Conservation (phyloP, 2,797 vertebrate genomes). For the Holocentrus rufus region DNA sequence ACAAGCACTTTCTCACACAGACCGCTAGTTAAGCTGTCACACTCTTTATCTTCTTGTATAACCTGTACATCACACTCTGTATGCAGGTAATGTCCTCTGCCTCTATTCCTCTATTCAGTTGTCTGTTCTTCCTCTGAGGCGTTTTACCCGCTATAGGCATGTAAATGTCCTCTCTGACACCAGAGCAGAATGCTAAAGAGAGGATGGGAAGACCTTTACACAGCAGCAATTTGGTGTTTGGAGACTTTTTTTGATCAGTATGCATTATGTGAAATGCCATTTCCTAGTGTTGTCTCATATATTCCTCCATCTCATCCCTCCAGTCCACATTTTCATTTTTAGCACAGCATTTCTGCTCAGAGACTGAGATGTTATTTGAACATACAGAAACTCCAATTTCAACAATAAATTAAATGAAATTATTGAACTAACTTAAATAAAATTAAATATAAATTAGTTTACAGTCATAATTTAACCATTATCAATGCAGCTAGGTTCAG, state of each 20-base stretch:
- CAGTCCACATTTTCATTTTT: neutral
- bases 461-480: too few species aligned
- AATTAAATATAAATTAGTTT: too few species aligned
- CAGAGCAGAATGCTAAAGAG: slow-evolving; percentile 13
- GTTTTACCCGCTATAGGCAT: slow-evolving; percentile 13
- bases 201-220: slow-evolving; percentile 5
- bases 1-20: too few species aligned
- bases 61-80: slow-evolving; percentile 9
- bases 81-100: slow-evolving; percentile 37
- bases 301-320: too few species aligned
- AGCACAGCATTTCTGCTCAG: neutral
- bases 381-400: neutral
- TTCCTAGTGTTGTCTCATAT: too few species aligned
- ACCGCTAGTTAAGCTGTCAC: too few species aligned
- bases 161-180: slow-evolving; percentile 10
- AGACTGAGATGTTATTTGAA: neutral
- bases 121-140: slow-evolving; percentile 30
- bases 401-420: too few species aligned
- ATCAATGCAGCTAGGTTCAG: too few species aligned
- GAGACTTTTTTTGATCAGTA: neutral
- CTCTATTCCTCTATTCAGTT: slow-evolving; percentile 18
- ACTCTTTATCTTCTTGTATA: slow-evolving; percentile 4
- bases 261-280: neutral
- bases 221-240: slow-evolving; percentile 4
- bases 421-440: too few species aligned